These are phyloP conservation scores for Halichoerus grypus DNA, from an alignment of 2,113 vertebrate genomes.

Conservation along the genomic window DNA sequence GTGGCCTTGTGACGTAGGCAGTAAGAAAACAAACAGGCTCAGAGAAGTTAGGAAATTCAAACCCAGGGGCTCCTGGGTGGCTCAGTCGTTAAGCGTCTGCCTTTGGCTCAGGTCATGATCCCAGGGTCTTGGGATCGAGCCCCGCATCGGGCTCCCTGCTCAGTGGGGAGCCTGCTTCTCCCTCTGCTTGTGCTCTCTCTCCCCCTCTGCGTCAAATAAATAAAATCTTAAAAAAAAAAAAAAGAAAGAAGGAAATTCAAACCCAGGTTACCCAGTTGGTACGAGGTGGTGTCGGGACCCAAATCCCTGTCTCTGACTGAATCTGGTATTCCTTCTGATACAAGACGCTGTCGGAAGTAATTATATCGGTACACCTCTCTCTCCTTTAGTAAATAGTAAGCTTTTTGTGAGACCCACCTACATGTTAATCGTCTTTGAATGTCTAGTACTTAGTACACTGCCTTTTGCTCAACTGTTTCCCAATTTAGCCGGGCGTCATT, in stretches of 20 bases:
- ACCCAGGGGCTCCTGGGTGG: neutral
- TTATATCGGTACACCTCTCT: neutral
- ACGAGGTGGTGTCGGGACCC: neutral
- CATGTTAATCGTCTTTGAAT: neutral
- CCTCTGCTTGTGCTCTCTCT: too few species aligned
- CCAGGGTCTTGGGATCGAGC: too few species aligned
- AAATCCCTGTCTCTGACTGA: conserved; percentile 36
- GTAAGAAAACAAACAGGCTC: neutral
- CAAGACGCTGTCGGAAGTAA: neutral
- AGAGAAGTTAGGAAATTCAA: neutral
- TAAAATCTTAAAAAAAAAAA: too few species aligned
- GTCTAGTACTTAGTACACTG: neutral
- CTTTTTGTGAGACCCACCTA: neutral
- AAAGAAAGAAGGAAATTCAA: neutral
- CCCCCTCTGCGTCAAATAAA: too few species aligned
- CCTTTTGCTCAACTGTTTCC: conserved; percentile 21
- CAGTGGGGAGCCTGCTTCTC: too few species aligned
- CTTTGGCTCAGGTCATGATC: too few species aligned
- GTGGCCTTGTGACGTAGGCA: neutral
- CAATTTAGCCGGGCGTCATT: neutral
- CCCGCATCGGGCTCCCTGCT: too few species aligned
- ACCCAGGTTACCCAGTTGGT: neutral
- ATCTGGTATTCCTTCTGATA: conserved; percentile 17
- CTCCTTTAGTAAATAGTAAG: neutral
- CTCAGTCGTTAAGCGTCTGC: too few species aligned